phyloP scores from a whole-genome alignment of 2,888 invertebrate species.

The Beris chalybata region DNA sequence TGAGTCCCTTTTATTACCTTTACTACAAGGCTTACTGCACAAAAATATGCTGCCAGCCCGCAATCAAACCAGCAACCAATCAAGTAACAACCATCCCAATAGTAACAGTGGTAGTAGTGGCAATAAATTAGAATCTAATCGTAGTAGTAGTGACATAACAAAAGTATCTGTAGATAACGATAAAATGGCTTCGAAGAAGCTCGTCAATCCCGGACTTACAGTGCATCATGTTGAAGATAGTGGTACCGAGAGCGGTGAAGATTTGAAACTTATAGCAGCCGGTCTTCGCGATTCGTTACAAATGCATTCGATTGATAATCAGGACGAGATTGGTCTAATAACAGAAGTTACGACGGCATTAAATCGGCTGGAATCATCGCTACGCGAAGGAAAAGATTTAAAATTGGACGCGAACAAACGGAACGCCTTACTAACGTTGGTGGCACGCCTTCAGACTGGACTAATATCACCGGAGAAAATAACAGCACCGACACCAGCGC shows the following conservation, averaged over 20 bases:
- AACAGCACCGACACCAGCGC: slow-evolving; percentile 42
- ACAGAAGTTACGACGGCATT: slow-evolving; percentile 79
- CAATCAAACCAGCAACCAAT: slow-evolving; percentile 33
- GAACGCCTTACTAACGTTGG: slow-evolving; percentile 67
- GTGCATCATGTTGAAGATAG: slow-evolving; percentile 62
- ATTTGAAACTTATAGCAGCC: slow-evolving; percentile 61
- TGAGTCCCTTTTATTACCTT: slow-evolving; percentile 74
- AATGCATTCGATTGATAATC: slow-evolving; percentile 53
- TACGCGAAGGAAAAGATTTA: slow-evolving; percentile 62
- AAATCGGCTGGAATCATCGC: slow-evolving; percentile 71
- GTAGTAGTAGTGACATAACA: slow-evolving; percentile 31
- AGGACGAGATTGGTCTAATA: slow-evolving; percentile 64
- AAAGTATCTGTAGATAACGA: not conserved
- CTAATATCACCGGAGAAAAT: slow-evolving; percentile 54
- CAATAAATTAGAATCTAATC: slow-evolving; percentile 29
- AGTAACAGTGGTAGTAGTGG: slow-evolving; percentile 29
- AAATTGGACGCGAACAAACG: slow-evolving; percentile 59
- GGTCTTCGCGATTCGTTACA: slow-evolving; percentile 60
- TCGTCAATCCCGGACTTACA: slow-evolving; percentile 41
- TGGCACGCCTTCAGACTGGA: slow-evolving; percentile 69
- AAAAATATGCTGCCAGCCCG: slow-evolving; percentile 44
- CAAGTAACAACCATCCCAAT: slow-evolving; percentile 37
- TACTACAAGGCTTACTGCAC: slow-evolving; percentile 68
- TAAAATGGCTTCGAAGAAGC: slow-evolving; percentile 31
- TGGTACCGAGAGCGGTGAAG: slow-evolving; percentile 71